These are phyloP conservation scores for Montipora capricornis DNA, from an alignment of 64 coral and sea anemone genomes.

Conservation along the genomic window DNA sequence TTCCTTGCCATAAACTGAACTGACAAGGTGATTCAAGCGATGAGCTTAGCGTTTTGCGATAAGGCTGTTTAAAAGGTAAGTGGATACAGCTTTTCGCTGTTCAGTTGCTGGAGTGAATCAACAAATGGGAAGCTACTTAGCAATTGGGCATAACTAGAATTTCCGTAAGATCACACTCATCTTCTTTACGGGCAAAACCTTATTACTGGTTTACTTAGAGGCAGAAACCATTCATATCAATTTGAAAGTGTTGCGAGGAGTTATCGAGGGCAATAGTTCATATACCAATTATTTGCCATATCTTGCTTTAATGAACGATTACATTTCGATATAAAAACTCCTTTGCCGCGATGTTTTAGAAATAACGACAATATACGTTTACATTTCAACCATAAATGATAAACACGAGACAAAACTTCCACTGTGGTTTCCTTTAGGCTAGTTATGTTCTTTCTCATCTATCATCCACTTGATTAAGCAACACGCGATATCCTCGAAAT, in stretches of 20 bases:
- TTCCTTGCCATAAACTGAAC: neutral
- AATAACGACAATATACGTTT: neutral
- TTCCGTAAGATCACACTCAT: too few species aligned
- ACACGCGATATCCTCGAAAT: neutral
- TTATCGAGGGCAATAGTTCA: too few species aligned
- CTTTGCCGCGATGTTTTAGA: neutral
- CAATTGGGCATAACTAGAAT: too few species aligned
- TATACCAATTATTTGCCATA: too few species aligned
- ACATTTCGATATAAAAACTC: neutral
- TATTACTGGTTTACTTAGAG: too few species aligned
- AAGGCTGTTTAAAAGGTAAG: slow-evolving; percentile 35
- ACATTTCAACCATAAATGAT: neutral
- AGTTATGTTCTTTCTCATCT: neutral
- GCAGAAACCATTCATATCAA: too few species aligned
- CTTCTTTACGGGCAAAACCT: neutral
- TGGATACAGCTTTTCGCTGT: neutral
- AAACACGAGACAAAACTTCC: neutral
- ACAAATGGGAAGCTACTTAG: too few species aligned
- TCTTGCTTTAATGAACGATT: too few species aligned
- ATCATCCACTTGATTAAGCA: neutral
- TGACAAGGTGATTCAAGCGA: slow-evolving; percentile 3
- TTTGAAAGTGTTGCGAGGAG: too few species aligned
- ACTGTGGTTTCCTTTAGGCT: neutral
- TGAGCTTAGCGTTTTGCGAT: slow-evolving; percentile 10
- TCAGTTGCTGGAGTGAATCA: neutral